phyloP scores from a whole-genome alignment of 2,113 vertebrate species.

The Tenebrosternarchus preto region DNA sequence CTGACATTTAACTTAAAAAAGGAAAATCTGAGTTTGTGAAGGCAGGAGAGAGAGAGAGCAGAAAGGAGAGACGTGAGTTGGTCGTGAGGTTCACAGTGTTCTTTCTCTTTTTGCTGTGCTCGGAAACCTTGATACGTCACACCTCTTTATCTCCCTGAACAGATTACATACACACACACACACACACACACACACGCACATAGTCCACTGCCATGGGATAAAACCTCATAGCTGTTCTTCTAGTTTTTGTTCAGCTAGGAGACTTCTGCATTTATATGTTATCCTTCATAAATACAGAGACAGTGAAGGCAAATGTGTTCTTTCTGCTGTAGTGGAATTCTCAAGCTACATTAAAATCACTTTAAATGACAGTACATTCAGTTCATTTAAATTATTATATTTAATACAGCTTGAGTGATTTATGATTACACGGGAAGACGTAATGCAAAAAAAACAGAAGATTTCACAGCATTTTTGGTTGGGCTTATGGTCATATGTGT shows the following conservation, averaged over 20 bases:
- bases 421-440: conserved; percentile 1
- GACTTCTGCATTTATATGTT: conserved; percentile 13
- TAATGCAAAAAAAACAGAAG: conserved; percentile 15
- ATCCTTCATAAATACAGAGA: too few relatives aligned
- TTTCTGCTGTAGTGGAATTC: conserved; percentile 2
- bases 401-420: neutral
- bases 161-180: conserved; percentile 26
- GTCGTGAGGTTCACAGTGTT: conserved; percentile 38
- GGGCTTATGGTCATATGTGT: too few relatives aligned
- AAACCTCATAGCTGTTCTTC: neutral
- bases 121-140: conserved; percentile 44
- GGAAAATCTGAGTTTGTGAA: neutral
- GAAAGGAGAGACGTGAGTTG: conserved; percentile 2
- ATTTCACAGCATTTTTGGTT: too few relatives aligned
- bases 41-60: neutral
- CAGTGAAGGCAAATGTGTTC: neutral
- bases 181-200: neutral
- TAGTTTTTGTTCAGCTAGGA: neutral
- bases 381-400: too few relatives aligned
- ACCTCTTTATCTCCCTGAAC: conserved; percentile 43
- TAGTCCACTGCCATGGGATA: neutral
- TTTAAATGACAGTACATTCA: neutral
- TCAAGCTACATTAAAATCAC: neutral
- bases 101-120: conserved; percentile 50
- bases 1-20: neutral